Conservation (phyloP, 2,888 invertebrate genomes). For the Harpalus rufipes region DNA sequence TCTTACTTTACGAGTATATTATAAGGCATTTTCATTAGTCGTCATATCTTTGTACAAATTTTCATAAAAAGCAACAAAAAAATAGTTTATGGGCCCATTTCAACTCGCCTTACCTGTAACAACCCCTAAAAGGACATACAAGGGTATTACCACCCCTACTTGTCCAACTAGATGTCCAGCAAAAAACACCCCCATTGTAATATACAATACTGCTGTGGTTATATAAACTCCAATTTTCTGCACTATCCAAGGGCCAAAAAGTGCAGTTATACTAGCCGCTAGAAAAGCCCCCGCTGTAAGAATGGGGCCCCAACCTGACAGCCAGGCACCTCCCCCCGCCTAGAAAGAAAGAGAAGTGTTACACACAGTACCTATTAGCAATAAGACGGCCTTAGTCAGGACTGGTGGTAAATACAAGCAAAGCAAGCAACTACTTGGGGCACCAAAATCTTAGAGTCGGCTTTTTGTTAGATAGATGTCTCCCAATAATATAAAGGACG, state of each 20-base stretch:
- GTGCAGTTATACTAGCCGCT: background rate
- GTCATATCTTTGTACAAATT: too few species aligned
- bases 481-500: too few species aligned
- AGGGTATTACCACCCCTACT: slow-evolving; percentile 79
- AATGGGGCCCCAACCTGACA: background rate
- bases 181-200: slow-evolving; percentile 81
- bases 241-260: slow-evolving; percentile 71
- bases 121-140: slow-evolving; percentile 80
- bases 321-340: slow-evolving; percentile 18
- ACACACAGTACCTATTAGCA: background rate
- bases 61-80: too few species aligned
- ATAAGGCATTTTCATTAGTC: too few species aligned
- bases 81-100: too few species aligned
- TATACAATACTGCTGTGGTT: slow-evolving; percentile 77
- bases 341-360: slow-evolving; percentile 73
- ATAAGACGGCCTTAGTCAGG: too few species aligned
- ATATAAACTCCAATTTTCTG: slow-evolving; percentile 79
- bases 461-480: too few species aligned
- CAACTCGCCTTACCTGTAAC: slow-evolving; percentile 76
- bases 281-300: slow-evolving; percentile 8
- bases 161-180: slow-evolving; percentile 81
- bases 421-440: too few species aligned
- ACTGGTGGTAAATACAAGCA: too few species aligned
- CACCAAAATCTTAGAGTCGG: too few species aligned
- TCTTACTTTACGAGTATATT: too few species aligned